Conservation (phyloP, 2,888 invertebrate species). For the Rhodophaea formosa region DNA sequence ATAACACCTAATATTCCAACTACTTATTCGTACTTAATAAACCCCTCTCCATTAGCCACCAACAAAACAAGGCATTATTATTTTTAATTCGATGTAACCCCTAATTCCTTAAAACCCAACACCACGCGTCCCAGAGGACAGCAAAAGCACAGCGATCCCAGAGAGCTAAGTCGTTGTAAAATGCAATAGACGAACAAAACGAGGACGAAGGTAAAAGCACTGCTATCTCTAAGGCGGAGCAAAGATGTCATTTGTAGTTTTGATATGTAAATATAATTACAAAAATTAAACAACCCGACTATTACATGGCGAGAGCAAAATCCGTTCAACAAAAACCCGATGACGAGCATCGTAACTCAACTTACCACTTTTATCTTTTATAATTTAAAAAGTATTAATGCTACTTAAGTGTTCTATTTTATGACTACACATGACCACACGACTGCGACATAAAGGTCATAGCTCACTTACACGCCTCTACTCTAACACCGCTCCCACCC, state of each 20-base stretch:
- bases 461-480: no score
- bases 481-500: no score
- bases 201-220: neutral
- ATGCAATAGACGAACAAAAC: neutral
- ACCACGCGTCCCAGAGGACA: conserved; percentile 9
- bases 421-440: no score
- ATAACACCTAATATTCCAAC: no score
- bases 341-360: no score
- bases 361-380: no score
- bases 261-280: neutral
- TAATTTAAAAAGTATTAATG: no score
- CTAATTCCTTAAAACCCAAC: conserved; percentile 9
- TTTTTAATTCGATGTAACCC: conserved; percentile 10
- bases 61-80: conserved; percentile 3
- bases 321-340: no score
- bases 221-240: neutral
- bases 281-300: no score
- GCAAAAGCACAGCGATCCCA: conserved; percentile 7
- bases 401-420: no score
- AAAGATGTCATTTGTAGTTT: neutral
- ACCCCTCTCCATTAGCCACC: conserved; percentile 1
- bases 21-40: neutral
- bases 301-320: no score
- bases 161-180: neutral
- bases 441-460: no score